Evolutionary conservation across 2,888 invertebrate genomes (phyloP).

Genomic region (Rhabditoides inermis): DNA sequence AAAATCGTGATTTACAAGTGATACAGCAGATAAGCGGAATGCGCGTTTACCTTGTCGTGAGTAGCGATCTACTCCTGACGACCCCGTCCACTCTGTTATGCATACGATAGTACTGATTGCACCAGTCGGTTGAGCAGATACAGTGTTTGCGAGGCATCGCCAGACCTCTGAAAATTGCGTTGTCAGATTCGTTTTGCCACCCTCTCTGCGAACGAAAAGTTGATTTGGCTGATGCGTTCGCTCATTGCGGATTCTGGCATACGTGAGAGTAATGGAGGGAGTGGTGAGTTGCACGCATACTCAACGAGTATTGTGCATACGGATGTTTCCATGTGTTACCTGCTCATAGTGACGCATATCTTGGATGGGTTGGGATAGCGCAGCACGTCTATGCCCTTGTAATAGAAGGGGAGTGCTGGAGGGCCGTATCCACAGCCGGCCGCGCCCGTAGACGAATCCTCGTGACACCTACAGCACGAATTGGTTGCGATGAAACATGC

Average conservation of each 20-base stretch:
- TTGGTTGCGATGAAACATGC: too few relatives aligned
- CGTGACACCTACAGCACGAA: conserved; percentile 38
- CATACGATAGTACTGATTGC: conserved; percentile 12
- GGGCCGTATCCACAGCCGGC: conserved; percentile 50
- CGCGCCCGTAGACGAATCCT: conserved; percentile 41
- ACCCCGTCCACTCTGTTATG: background rate
- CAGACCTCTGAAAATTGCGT: conserved; percentile 21
- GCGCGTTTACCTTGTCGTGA: conserved; percentile 1
- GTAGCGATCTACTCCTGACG: conserved; percentile 1
- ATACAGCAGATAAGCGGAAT: conserved; percentile 12
- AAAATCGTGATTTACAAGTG: conserved; percentile 8
- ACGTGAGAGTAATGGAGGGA: background rate
- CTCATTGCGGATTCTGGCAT: background rate
- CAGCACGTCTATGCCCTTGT: conserved; percentile 40
- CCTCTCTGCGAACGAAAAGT: background rate
- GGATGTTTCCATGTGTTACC: conserved; percentile 15
- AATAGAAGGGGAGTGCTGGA: conserved; percentile 47
- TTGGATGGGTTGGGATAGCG: conserved; percentile 34
- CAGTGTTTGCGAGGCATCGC: conserved; percentile 40
- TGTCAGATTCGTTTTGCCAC: background rate
- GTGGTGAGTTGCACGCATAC: background rate
- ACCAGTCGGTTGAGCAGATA: conserved; percentile 39
- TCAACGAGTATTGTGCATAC: background rate
- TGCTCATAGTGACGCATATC: conserved; percentile 42
- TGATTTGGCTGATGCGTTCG: background rate